A percentile compares a stretch with the other conserved stretches of the same genome.
Evolutionary conservation across 2,888 invertebrate genomes (phyloP).

Genomic region (Drosophila mulleri): DNA sequence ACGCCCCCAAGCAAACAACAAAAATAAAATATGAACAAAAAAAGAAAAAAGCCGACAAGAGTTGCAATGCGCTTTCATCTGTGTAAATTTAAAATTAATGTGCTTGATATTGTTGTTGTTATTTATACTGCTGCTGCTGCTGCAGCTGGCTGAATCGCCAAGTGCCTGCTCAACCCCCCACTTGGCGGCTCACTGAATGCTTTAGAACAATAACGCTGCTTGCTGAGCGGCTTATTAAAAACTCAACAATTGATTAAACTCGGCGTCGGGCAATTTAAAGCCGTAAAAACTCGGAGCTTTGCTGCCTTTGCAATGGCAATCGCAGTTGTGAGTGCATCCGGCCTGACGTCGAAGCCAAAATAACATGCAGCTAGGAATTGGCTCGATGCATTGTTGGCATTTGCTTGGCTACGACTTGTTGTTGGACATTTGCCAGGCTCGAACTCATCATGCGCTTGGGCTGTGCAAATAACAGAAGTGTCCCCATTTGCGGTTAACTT

Average conservation of each 20-base stretch:
- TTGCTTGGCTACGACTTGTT: conserved; percentile 40
- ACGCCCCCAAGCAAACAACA: conserved; percentile 9
- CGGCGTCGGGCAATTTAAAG: conserved; percentile 47
- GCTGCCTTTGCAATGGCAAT: background rate
- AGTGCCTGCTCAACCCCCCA: conserved; percentile 33
- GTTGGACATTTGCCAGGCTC: conserved; percentile 58
- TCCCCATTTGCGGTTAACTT: conserved; percentile 63
- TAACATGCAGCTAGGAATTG: conserved; percentile 1
- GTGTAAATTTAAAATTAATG: conserved; percentile 75
- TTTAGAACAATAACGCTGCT: conserved; percentile 50
- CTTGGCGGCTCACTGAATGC: background rate
- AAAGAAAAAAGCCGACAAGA: conserved; percentile 1
- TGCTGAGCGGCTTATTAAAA: conserved; percentile 61
- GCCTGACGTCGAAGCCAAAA: background rate
- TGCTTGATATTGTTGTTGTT: conserved; percentile 33
- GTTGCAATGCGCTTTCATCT: conserved; percentile 61
- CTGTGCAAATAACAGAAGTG: conserved; percentile 27
- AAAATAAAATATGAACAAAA: background rate
- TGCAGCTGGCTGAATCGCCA: conserved; percentile 49
- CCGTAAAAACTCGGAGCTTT: too few species aligned
- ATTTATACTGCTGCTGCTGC: conserved; percentile 11
- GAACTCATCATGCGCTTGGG: conserved; percentile 62
- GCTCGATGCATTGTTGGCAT: conserved; percentile 50
- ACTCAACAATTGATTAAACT: conserved; percentile 64
- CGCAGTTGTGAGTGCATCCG: conserved; percentile 14